Conservation (phyloP, 2,797 vertebrate species). For the Zenarchopterus dispar region DNA sequence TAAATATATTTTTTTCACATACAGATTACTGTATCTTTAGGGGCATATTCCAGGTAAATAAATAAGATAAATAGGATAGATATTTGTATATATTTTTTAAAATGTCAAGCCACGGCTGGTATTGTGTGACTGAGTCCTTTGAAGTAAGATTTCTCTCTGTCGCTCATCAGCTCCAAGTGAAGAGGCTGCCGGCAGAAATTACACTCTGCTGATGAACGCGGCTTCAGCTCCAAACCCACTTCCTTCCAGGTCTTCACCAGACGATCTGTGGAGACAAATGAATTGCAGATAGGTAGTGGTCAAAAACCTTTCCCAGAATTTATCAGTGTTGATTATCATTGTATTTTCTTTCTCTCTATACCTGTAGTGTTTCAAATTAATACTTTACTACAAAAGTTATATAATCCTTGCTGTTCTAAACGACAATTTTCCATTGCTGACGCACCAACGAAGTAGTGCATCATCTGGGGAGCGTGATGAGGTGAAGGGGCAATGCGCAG, state of each 20-base stretch:
- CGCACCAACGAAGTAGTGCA: slow-evolving; percentile 91
- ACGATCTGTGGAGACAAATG: slow-evolving; percentile 79
- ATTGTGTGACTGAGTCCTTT: slow-evolving; percentile 88
- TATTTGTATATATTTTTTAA: background rate
- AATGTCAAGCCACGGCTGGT: slow-evolving; percentile 83
- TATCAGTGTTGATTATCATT: background rate
- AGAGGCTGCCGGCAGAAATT: slow-evolving; percentile 91
- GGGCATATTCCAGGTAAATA: slow-evolving; percentile 10
- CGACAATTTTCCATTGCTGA: background rate
- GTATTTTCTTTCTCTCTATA: background rate
- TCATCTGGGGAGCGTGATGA: slow-evolving; percentile 93
- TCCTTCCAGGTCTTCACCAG: slow-evolving; percentile 88
- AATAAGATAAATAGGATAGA: slow-evolving; percentile 26
- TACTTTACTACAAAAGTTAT: background rate
- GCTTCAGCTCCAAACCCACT: slow-evolving; percentile 86
- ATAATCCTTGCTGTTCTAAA: background rate
- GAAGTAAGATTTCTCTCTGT: slow-evolving; percentile 90
- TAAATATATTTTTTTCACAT: background rate
- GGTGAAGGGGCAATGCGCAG: slow-evolving; percentile 92
- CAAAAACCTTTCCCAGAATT: background rate
- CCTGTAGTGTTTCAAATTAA: background rate
- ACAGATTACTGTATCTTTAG: slow-evolving; percentile 3
- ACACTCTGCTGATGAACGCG: slow-evolving; percentile 89
- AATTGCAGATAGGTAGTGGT: slow-evolving; percentile 8
- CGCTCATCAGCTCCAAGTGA: slow-evolving; percentile 92